phyloP scores from a whole-genome alignment of 53 echinoderm and acorn worm species.

The Mesocentrotus franciscanus region DNA sequence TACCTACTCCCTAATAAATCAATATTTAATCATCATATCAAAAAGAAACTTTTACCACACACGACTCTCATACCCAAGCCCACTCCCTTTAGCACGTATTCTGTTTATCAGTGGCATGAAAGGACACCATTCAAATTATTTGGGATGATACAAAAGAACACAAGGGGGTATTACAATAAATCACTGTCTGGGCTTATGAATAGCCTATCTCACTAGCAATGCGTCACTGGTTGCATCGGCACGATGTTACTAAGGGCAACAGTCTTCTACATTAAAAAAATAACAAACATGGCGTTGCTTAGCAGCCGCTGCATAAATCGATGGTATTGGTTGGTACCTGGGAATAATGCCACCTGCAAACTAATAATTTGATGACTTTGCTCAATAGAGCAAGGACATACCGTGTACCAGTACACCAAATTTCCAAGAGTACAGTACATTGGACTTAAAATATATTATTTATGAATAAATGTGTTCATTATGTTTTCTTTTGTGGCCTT shows the following conservation, averaged over 20 bases:
- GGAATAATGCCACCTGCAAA: slow-evolving; percentile 17
- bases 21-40: neutral
- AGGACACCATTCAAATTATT: neutral
- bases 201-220: neutral
- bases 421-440: neutral
- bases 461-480: neutral
- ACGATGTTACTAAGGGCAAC: slow-evolving; percentile 1
- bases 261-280: neutral
- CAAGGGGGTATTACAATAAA: slow-evolving; percentile 11
- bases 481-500: neutral
- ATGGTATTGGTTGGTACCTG: slow-evolving; percentile 10
- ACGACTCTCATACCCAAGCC: neutral
- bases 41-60: slow-evolving; percentile 16
- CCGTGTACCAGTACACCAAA: neutral
- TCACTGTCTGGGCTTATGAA: slow-evolving; percentile 25
- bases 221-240: slow-evolving; percentile 2
- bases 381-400: neutral
- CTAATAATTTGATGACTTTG: neutral
- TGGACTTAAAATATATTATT: neutral
- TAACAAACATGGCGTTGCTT: neutral
- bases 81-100: neutral
- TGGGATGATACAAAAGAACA: slow-evolving; percentile 15
- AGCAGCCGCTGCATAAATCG: slow-evolving; percentile 7
- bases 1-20: neutral
- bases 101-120: neutral